Conservation (phyloP, 92 coral and sea anemone species). For the Umimayanthus chanpuru region DNA sequence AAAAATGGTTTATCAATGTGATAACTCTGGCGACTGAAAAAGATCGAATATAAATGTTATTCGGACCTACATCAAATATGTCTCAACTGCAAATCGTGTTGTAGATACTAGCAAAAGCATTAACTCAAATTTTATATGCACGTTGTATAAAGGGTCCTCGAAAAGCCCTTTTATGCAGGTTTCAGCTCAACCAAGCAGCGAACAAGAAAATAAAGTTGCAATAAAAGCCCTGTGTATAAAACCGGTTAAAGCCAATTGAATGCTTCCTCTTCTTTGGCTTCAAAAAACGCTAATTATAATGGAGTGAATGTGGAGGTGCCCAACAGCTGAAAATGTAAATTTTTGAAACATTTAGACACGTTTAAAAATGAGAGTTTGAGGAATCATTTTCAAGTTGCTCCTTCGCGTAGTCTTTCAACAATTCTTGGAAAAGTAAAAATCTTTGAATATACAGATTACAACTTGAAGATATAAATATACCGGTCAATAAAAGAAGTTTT, state of each 20-base stretch:
- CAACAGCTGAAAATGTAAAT: neutral
- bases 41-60: too few species aligned
- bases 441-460: neutral
- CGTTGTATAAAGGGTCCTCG: neutral
- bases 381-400: neutral
- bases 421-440: neutral
- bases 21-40: neutral
- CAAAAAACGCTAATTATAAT: too few species aligned
- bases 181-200: neutral
- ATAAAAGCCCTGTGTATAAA: neutral
- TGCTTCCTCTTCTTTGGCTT: neutral
- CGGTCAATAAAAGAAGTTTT: neutral
- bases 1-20: neutral
- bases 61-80: neutral
- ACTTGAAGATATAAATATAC: too few species aligned
- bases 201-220: neutral
- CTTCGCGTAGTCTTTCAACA: neutral
- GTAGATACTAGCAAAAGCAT: neutral
- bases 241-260: too few species aligned
- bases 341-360: neutral
- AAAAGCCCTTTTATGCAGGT: neutral
- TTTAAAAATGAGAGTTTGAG: too few species aligned
- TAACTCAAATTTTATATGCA: neutral
- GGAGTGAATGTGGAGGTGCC: too few species aligned
- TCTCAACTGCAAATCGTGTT: neutral